Percentiles rank a stretch among this genome's conserved stretches.
These are phyloP conservation scores for Manis javanica DNA, from an alignment of 2,797 vertebrate genomes.

Conservation along the genomic window DNA sequence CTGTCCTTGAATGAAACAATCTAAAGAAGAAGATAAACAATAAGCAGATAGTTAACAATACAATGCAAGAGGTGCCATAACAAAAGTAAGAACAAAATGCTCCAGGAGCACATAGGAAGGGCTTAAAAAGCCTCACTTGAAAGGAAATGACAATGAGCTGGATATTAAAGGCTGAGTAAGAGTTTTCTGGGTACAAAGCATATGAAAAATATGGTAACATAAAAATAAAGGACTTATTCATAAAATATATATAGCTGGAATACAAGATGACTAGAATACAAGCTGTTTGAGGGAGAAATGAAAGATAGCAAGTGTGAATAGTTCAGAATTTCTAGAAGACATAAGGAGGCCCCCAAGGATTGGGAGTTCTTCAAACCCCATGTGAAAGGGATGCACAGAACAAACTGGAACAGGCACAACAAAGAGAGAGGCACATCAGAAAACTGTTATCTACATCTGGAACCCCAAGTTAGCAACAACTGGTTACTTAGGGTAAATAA, in stretches of 20 bases:
- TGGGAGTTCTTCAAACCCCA: neutral
- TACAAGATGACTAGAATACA: neutral
- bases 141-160: neutral
- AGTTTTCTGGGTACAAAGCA: slow-evolving; percentile 24
- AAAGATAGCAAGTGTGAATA: neutral
- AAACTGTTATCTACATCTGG: neutral
- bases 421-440: neutral
- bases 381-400: neutral
- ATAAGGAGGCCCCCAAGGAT: neutral
- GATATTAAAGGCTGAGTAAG: neutral
- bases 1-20: slow-evolving; percentile 3
- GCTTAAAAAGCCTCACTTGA: neutral
- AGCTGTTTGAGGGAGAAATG: neutral
- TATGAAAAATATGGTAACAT: neutral
- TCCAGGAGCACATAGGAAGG: neutral
- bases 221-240: slow-evolving; percentile 44
- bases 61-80: neutral
- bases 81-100: neutral
- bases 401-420: neutral
- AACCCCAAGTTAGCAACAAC: neutral
- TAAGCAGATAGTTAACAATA: neutral
- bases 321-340: neutral
- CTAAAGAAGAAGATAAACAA: slow-evolving; percentile 18
- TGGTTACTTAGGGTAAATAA: neutral
- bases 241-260: neutral